Evolutionary conservation across 2,797 vertebrate genomes (phyloP), one percentile per base, ranked within the genome.

Genomic region (Antrozous pallidus): DNA sequence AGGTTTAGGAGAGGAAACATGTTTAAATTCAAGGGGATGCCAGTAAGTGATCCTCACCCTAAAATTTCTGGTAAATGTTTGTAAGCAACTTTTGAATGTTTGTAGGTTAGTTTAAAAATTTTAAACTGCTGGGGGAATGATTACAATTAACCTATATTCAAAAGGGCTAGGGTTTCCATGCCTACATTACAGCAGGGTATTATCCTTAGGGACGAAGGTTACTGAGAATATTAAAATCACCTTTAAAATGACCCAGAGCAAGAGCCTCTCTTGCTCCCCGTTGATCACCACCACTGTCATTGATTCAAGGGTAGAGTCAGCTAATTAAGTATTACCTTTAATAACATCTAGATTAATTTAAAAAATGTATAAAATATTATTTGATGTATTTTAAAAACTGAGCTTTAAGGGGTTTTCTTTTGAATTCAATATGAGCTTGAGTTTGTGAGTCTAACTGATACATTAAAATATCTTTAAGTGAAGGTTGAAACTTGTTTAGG

Each of bases 191-290:
- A 74, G 42, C 61, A 91, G 42, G 26, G 11, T 90, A 95, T 95
- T 92, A 86, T 22, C 70, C 58, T 84, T 79, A 92, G 22, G n/a
- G 47, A 47, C 82, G 42, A 93, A 94, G 85, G 58, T 90, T 85
- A 69, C 54, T 51, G 40, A 93, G 87, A 94, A 96, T 96, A 96
- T 93, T 95, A 95, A 97, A 97, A 94, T 97, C 93, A 95, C 70
- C 40, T 96, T 94, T 93, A 90, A 93, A 97, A 90, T 96, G 92
- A 96, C 74, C 78, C 70, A 88, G 49, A 92, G 47, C 22, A 36
- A 54, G n/a, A 77, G 47, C 20, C 42, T 70, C 47, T 77, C 45
- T 56, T 75, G 33, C 49, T 91, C 40, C 51, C 79, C 1, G 45
- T 71, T 63, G 71, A 36, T 88, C 91, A 87, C 71, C 81, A 84